Evolutionary conservation across 2,113 vertebrate species (phyloP), one percentile per base, ranked within the genome.

Genomic region (Nanorana parkeri): DNA sequence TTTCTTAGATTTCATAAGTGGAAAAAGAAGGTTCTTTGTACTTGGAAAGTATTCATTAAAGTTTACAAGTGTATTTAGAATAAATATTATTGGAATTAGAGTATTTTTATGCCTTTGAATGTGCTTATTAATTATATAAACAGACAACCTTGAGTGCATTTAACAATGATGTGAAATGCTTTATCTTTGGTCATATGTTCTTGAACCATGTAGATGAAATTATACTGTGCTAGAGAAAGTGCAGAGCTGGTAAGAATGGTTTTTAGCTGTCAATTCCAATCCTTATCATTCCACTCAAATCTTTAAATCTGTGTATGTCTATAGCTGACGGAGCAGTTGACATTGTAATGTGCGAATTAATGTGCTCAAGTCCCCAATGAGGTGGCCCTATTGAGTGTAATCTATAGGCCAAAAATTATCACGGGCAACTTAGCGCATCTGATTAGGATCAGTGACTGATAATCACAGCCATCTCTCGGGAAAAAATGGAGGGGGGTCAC

Each of bases 371-470:
- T 81, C 80, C 69, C 80, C 60, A 66, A 66, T 54, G 78, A 81
- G 61, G 52, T 52, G 47, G 28, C 69, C 69, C 47, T 81, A 66
- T 81, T 66, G 80, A 81, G 61, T 81, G 68, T 81, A 81, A 81
- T 81, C 69, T 81, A 81, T 81, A 81, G 80, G 69, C 60, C 69
- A 75, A 66, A 71, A 56, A 63, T 81, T 36, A 66, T 81, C 80
- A 81, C 51, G 74, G 80, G 69, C 79, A 81, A 74, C 69, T 81
- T 69, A 74, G 80, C 60, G 74, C 60, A 81, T 56, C 80, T 74
- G 69, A 81, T 81, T 81, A 81, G 26, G 69, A 81, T 81, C 80
- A 81, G 80, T 75, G 47, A 56, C 60, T 81, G 80, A 81, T 81
- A 74, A 81, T 74, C 47, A 74, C 28, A 74, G 80, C 36, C 69